Base-by-base conservation (phyloP, 2,888 invertebrate species). In the Trichopria drosophilae region DNA sequence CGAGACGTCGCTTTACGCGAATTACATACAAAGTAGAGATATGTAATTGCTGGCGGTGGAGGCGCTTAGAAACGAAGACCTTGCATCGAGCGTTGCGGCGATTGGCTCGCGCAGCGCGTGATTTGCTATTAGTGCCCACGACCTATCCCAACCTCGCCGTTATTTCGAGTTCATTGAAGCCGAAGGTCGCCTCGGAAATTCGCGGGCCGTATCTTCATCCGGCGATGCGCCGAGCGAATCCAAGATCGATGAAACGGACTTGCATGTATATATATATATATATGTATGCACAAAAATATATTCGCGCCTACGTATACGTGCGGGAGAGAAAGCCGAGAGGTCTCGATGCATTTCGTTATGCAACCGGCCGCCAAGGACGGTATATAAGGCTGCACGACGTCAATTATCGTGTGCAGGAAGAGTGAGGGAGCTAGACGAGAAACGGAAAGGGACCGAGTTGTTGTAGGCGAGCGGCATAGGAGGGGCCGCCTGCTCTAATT, bases 101-200 rank as follows among this genome's bases (percentile, higher is more conserved):
- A 40, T 51, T 45, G 51, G 49, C 46, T 51, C 55, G 55, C 53
- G 53, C 47, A 59, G 55, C 58, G 51, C 58, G 59, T 58, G 60
- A 62, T 60, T 59, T 59, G 58, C 60, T 59, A 58, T 62, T 60
- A 59, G 59, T 60, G 59, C 59, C 59, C 55, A 51, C 70, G 73
- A 73, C 73, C 72, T 73, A 73, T 70, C 72, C 69, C 68, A 72
- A 71, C 64, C 61, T 61, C 51, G 53, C 43, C 59, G 55, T 61
- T 55, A 60, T 60, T 63, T 60, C 59, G 59, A 63, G 60, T 63
- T 58, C 55, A 63, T 63, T 63, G 58, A 58, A 61, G 60, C 51
- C 59, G 63, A 63, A 63, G 63, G 63, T 60, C 61, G 52, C 43
- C 10, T 13, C 23, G 39, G 15, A 22, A 41, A 20, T 34, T 7